A percentile compares a stretch with the other conserved stretches of the same genome.
phyloP scores from a whole-genome alignment of 2,797 vertebrate genomes.

The Dromococcyx pavoninus region DNA sequence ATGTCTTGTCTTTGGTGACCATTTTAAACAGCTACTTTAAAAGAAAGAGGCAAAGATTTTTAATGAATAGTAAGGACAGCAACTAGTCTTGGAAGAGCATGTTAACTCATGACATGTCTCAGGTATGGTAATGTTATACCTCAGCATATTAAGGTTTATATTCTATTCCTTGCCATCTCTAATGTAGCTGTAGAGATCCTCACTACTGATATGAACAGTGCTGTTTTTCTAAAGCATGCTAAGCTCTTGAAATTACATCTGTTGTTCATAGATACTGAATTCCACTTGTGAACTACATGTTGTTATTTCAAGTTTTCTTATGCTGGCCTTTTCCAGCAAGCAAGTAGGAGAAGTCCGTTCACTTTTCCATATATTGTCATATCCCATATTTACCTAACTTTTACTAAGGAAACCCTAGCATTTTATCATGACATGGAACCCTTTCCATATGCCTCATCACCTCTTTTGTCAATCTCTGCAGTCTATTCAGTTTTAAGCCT shows the following conservation, averaged over 20 bases:
- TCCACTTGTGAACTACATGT: neutral
- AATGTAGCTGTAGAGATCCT: neutral
- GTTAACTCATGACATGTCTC: neutral
- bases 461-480: neutral
- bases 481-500: neutral
- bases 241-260: neutral
- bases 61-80: neutral
- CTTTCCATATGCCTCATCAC: neutral
- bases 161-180: neutral
- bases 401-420: neutral
- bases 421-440: neutral
- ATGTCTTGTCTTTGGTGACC: neutral
- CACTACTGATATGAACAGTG: neutral
- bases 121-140: neutral
- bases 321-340: neutral
- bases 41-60: neutral
- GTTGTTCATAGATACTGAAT: neutral
- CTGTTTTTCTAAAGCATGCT: neutral
- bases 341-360: neutral
- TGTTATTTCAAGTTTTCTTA: neutral
- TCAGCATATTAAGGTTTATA: neutral
- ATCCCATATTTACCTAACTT: neutral
- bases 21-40: neutral
- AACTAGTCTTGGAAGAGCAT: neutral
- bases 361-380: neutral